Conservation (phyloP, 2,797 vertebrate species). For the Falco concolor region DNA sequence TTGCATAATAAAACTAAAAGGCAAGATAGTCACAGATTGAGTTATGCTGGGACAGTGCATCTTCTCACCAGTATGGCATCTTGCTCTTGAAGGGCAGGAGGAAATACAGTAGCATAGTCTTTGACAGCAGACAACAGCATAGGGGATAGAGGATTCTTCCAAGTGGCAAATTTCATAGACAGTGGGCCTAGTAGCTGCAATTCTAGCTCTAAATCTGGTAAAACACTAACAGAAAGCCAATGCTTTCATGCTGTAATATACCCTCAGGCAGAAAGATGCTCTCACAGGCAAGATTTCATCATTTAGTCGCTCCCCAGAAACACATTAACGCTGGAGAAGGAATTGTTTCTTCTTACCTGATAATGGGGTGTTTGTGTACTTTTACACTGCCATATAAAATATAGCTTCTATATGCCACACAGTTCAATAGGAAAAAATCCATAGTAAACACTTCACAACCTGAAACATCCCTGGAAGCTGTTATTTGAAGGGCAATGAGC, state of each 20-base stretch:
- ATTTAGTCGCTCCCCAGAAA: not conserved
- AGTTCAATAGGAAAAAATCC: constrained; percentile 24
- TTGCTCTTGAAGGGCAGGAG: not conserved
- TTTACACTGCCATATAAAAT: not conserved
- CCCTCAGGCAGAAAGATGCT: not conserved
- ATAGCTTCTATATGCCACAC: not conserved
- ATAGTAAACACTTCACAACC: not conserved
- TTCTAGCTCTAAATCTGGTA: not conserved
- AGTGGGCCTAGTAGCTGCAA: not conserved
- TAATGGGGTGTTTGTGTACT: not conserved
- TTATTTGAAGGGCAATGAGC: not conserved
- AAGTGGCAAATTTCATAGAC: not conserved
- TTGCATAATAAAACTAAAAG: not conserved
- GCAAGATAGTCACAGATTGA: not conserved
- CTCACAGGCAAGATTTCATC: not conserved
- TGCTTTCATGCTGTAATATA: not conserved
- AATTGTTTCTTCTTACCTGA: not conserved
- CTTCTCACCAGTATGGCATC: not conserved
- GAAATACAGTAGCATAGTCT: not conserved
- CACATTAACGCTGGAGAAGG: not conserved
- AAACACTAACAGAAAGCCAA: not conserved
- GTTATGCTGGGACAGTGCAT: not conserved
- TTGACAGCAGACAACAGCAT: not conserved
- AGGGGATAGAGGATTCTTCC: not conserved
- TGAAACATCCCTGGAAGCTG: not conserved